Evolutionary conservation across 2,888 invertebrate species (phyloP).

Genomic region (Stenchaetothrips biformis): DNA sequence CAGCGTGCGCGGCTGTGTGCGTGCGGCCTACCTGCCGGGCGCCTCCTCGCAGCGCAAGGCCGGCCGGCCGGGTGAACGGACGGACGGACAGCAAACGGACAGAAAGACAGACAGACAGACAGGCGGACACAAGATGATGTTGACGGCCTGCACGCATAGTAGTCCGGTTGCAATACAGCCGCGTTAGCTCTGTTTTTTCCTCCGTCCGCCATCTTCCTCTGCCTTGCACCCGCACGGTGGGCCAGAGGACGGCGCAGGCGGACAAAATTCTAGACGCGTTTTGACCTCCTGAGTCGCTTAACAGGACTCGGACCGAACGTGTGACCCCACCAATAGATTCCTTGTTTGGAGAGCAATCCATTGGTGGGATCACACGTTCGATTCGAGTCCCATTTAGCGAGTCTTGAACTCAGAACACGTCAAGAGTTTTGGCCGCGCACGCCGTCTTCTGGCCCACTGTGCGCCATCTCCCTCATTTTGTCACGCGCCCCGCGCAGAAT

Average conservation of each 20-base stretch:
- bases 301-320: too few species aligned
- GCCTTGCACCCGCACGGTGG: too few species aligned
- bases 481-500: background rate
- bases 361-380: too few species aligned
- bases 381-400: too few species aligned
- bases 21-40: constrained; percentile 5
- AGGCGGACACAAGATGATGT: background rate
- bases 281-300: too few species aligned
- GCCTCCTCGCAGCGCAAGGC: background rate
- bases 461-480: background rate
- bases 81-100: background rate
- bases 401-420: too few species aligned
- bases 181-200: background rate
- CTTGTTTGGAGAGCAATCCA: too few species aligned
- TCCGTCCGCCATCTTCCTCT: background rate
- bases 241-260: too few species aligned
- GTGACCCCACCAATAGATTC: too few species aligned
- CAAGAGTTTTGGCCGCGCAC: too few species aligned
- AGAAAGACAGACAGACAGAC: background rate
- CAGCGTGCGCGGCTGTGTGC: background rate
- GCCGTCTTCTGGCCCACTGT: too few species aligned
- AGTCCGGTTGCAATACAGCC: background rate
- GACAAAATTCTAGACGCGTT: too few species aligned
- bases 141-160: background rate
- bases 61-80: background rate